phyloP scores from a whole-genome alignment of 1,140 invertebrate genomes.

The Hyposmocoma kahamanoa region DNA sequence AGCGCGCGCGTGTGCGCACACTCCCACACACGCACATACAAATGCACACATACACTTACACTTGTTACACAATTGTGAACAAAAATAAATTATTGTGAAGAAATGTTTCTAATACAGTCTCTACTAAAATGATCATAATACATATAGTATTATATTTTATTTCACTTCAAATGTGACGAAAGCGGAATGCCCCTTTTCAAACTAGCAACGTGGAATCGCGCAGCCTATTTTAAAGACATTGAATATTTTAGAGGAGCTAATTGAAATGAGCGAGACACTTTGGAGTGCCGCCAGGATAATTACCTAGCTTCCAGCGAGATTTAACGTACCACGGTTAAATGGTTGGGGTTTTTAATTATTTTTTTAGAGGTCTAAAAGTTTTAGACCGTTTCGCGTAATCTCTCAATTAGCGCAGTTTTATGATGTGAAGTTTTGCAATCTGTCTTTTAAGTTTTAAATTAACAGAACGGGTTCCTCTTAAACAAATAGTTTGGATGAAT shows the following conservation, averaged over 20 bases:
- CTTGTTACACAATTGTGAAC: too few relatives aligned
- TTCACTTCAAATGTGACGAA: too few relatives aligned
- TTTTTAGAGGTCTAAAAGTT: constrained; percentile 25
- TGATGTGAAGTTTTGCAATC: constrained; percentile 4
- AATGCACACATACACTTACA: too few relatives aligned
- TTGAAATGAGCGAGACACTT: constrained; percentile 70
- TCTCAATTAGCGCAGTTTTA: constrained; percentile 4
- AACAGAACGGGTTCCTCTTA: not conserved
- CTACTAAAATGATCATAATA: too few relatives aligned
- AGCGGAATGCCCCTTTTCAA: too few relatives aligned
- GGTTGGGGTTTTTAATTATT: constrained; percentile 58
- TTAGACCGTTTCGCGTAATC: constrained; percentile 1
- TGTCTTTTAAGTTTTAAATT: not conserved
- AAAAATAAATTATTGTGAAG: too few relatives aligned
- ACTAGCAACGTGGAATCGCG: constrained; percentile 46
- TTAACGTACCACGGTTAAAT: constrained; percentile 65
- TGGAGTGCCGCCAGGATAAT: constrained; percentile 70
- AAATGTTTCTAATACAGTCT: too few relatives aligned
- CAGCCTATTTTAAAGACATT: constrained; percentile 72
- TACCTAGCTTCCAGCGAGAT: constrained; percentile 69
- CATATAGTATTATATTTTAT: too few relatives aligned
- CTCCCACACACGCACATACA: too few relatives aligned
- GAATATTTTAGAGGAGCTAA: constrained; percentile 71
- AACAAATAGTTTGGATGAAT: not conserved
- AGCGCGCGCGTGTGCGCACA: too few relatives aligned